Conservation (phyloP, 2,888 invertebrate species). For the Trachelus iudaicus region DNA sequence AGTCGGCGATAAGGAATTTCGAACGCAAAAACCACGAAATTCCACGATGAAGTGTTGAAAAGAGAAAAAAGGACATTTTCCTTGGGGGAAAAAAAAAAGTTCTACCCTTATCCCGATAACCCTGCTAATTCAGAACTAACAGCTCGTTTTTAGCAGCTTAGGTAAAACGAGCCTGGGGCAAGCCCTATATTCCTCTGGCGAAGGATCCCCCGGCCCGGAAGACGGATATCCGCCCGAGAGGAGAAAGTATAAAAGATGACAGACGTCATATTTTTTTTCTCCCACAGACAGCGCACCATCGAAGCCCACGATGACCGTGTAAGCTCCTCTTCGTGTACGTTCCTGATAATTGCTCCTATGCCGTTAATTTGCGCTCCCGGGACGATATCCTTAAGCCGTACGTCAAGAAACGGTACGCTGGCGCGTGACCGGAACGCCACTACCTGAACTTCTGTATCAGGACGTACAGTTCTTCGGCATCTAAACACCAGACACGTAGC, state of each 20-base stretch:
- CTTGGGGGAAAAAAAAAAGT: background rate
- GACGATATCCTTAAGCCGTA: background rate
- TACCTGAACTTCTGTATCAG: slow-evolving; percentile 20
- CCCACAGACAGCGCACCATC: too few relatives aligned
- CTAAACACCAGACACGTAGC: background rate
- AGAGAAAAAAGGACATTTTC: background rate
- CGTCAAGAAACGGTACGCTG: slow-evolving; percentile 2
- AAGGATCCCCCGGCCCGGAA: background rate
- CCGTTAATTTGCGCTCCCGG: background rate
- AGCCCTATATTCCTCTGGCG: background rate
- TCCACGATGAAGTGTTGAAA: background rate
- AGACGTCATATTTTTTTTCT: background rate
- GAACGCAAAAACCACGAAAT: background rate
- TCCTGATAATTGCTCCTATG: background rate
- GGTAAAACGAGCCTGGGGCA: background rate
- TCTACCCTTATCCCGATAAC: background rate
- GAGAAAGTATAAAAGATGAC: background rate
- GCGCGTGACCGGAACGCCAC: slow-evolving; percentile 47
- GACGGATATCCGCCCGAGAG: background rate
- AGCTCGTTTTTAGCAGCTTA: background rate
- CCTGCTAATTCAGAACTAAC: background rate
- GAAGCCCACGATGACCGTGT: background rate
- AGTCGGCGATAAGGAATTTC: background rate
- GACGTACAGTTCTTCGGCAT: background rate
- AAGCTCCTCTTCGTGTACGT: background rate